Conservation (phyloP, 2,113 vertebrate genomes). For the Leucosticte australis region DNA sequence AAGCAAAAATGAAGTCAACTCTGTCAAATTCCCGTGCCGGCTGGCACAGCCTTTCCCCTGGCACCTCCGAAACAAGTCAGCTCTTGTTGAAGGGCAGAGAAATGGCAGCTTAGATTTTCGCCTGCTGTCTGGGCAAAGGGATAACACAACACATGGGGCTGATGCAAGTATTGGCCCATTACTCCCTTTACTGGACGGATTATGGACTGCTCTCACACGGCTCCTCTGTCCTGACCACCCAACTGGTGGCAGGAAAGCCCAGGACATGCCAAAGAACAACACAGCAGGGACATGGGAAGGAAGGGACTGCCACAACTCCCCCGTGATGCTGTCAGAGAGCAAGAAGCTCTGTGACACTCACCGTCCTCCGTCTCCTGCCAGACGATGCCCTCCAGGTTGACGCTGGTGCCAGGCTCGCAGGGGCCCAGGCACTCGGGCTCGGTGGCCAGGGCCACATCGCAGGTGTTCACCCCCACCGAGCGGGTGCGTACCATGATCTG, state of each 20-base stretch:
- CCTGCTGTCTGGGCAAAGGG: background rate
- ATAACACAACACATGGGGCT: accelerated
- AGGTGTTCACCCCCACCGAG: slow-evolving; percentile 95
- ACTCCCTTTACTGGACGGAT: background rate
- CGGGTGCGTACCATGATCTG: slow-evolving; percentile 99
- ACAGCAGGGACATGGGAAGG: background rate
- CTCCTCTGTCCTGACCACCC: background rate
- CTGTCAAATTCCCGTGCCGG: accelerated
- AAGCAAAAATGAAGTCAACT: slow-evolving; percentile 22
- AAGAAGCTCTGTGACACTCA: slow-evolving; percentile 72
- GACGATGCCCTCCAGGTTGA: slow-evolving; percentile 98
- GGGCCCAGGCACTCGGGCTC: slow-evolving; percentile 97
- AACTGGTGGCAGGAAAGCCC: background rate
- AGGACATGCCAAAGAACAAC: background rate
- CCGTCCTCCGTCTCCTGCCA: slow-evolving; percentile 99
- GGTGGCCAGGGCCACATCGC: slow-evolving; percentile 92
- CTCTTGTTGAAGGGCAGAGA: background rate
- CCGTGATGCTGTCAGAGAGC: background rate
- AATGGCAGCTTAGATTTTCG: background rate
- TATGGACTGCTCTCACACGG: background rate
- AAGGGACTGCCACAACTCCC: background rate
- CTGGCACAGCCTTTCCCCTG: background rate
- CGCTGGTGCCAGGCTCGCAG: slow-evolving; percentile 96
- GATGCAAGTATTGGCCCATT: background rate
- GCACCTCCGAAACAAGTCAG: background rate